Conservation (phyloP, 1,140 invertebrate genomes). For the Drosophila insularis region DNA sequence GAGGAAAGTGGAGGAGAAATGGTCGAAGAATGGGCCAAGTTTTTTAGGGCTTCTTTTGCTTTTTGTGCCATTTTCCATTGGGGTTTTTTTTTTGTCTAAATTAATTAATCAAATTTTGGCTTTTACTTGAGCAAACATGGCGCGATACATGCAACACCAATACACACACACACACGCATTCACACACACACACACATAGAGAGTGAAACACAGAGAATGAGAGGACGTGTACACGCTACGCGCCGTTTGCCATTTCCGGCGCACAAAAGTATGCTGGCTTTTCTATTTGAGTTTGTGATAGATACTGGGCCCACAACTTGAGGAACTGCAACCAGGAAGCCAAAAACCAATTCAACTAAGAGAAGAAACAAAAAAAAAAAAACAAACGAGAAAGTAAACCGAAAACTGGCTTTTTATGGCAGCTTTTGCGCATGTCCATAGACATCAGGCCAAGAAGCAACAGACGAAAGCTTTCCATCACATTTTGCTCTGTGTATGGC, state of each 20-base stretch:
- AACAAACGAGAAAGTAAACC: constrained; percentile 12
- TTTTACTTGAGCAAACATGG: constrained; percentile 69
- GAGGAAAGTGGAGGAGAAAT: constrained; percentile 8
- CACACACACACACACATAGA: constrained; percentile 16
- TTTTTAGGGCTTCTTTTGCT: constrained; percentile 5
- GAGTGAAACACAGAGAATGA: not conserved
- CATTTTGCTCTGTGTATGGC: constrained; percentile 28
- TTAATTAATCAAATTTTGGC: constrained; percentile 61
- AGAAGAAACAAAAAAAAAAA: not conserved
- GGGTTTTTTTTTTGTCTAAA: constrained; percentile 33
- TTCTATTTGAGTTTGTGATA: constrained; percentile 55
- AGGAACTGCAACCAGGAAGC: constrained; percentile 26
- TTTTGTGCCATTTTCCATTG: constrained; percentile 25
- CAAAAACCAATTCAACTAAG: not conserved
- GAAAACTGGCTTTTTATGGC: constrained; percentile 15
- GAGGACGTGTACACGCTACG: constrained; percentile 41
- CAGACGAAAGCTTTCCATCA: constrained; percentile 33
- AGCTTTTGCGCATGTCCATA: constrained; percentile 18
- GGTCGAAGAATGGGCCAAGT: not conserved
- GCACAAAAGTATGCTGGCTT: constrained; percentile 53
- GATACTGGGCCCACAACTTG: constrained; percentile 49
- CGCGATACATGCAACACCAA: constrained; percentile 56
- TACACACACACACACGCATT: constrained; percentile 26
- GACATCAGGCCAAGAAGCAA: constrained; percentile 28
- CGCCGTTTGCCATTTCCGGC: constrained; percentile 53